Percentiles rank a stretch among this genome's conserved stretches.
These are phyloP conservation scores for Drosophila paranaensis DNA, from an alignment of 2,888 invertebrate genomes.

Conservation along the genomic window DNA sequence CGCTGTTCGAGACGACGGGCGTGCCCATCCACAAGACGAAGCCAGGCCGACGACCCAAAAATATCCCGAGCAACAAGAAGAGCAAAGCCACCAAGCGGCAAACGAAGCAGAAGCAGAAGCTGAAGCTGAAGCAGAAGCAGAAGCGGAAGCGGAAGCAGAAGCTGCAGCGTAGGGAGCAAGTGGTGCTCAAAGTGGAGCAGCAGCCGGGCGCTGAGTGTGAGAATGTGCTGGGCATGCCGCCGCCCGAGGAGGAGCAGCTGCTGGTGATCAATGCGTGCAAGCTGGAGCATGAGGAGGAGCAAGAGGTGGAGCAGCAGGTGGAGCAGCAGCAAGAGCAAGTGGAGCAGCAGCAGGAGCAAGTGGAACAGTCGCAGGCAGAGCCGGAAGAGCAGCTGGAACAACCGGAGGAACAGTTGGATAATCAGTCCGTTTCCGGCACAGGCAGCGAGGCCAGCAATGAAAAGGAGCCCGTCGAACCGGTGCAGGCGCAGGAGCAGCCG, in stretches of 20 bases:
- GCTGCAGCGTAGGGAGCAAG: background rate
- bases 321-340: conserved; percentile 1
- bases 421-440: conserved; percentile 17
- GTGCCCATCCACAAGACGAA: conserved; percentile 41
- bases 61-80: background rate
- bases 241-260: conserved; percentile 37
- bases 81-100: background rate
- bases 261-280: conserved; percentile 59
- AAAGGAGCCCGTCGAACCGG: conserved; percentile 2
- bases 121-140: background rate
- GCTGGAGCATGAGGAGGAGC: conserved; percentile 21
- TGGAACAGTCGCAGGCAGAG: background rate
- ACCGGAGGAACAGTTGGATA: background rate
- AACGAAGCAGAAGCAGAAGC: too few relatives aligned
- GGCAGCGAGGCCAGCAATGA: conserved; percentile 38
- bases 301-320: background rate
- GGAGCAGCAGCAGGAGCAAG: background rate
- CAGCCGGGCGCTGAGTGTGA: background rate
- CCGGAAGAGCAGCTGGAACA: background rate
- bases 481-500: background rate
- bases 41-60: background rate
- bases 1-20: conserved; percentile 51
- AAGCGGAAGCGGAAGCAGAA: too few relatives aligned
- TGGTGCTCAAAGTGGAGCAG: background rate
- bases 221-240: conserved; percentile 24